A percentile compares a stretch with the other conserved stretches of the same genome.
These are phyloP conservation scores for Taxidea taxus DNA, from an alignment of 2,113 vertebrate genomes.

Conservation along the genomic window DNA sequence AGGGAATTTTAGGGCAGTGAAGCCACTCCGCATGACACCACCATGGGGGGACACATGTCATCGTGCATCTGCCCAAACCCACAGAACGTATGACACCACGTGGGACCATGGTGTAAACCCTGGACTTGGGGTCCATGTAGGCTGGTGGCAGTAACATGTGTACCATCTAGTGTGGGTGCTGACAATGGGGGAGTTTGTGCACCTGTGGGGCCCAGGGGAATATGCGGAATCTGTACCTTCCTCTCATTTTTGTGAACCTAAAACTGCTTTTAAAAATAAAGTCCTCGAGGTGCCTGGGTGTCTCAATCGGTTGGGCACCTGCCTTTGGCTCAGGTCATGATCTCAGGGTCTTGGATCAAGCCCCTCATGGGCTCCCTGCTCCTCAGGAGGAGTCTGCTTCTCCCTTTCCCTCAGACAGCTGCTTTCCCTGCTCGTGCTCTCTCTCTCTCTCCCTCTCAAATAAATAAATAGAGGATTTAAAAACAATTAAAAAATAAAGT, in stretches of 20 bases:
- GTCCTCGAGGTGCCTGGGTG: neutral
- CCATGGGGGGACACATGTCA: neutral
- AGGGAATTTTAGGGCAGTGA: neutral
- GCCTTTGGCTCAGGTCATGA: neutral
- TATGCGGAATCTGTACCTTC: neutral
- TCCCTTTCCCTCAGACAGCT: neutral
- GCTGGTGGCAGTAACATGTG: neutral
- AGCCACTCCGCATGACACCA: neutral
- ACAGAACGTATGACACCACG: neutral
- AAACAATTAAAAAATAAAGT: neutral
- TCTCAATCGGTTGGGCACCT: neutral
- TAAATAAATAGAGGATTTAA: neutral
- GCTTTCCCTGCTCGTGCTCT: rapidly evolving
- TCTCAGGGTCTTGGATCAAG: neutral
- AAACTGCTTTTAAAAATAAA: neutral
- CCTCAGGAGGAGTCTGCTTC: rapidly evolving
- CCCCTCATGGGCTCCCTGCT: neutral
- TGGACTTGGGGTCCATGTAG: too few relatives aligned
- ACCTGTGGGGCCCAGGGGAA: neutral
- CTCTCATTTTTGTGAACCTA: neutral
- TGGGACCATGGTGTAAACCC: neutral
- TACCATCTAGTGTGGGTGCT: neutral
- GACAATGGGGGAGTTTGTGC: too few relatives aligned
- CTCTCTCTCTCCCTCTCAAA: neutral
- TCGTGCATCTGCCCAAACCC: neutral